A percentile compares a stretch with the other conserved stretches of the same genome.
phyloP scores from a whole-genome alignment of 2,888 invertebrate species.

The Omphaloscelis lunosa region DNA sequence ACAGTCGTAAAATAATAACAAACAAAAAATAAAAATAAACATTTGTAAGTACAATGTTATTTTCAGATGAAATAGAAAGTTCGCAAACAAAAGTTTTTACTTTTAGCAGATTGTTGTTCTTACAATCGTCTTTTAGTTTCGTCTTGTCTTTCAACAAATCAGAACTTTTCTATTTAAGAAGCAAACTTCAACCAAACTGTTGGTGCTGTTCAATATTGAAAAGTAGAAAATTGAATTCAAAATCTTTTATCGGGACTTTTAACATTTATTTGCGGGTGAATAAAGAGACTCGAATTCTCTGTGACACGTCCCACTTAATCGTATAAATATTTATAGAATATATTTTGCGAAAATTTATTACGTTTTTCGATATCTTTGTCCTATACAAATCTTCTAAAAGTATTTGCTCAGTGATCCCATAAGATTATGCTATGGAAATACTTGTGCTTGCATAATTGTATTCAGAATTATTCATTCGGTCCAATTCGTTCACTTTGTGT shows the following conservation, averaged over 20 bases:
- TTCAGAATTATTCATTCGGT: slow-evolving; percentile 81
- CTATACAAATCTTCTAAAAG: slow-evolving; percentile 63
- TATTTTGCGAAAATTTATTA: slow-evolving; percentile 50
- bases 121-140: slow-evolving; percentile 68
- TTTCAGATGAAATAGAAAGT: slow-evolving; percentile 75
- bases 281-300: slow-evolving; percentile 18
- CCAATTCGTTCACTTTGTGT: slow-evolving; percentile 78
- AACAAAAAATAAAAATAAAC: slow-evolving; percentile 12
- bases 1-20: background rate
- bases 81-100: slow-evolving; percentile 73
- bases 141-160: slow-evolving; percentile 73
- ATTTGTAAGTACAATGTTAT: slow-evolving; percentile 58
- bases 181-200: slow-evolving; percentile 50
- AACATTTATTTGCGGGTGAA: slow-evolving; percentile 16
- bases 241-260: slow-evolving; percentile 22
- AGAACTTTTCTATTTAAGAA: slow-evolving; percentile 75
- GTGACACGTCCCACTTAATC: slow-evolving; percentile 45
- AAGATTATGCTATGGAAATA: slow-evolving; percentile 71
- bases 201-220: slow-evolving; percentile 37
- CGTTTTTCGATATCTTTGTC: slow-evolving; percentile 44
- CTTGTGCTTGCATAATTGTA: slow-evolving; percentile 75
- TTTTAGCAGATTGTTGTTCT: slow-evolving; percentile 73
- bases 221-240: slow-evolving; percentile 39
- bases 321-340: slow-evolving; percentile 49
- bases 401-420: slow-evolving; percentile 65